These are phyloP conservation scores for Cistogaster globosa DNA, from an alignment of 2,888 invertebrate genomes.

Conservation along the genomic window DNA sequence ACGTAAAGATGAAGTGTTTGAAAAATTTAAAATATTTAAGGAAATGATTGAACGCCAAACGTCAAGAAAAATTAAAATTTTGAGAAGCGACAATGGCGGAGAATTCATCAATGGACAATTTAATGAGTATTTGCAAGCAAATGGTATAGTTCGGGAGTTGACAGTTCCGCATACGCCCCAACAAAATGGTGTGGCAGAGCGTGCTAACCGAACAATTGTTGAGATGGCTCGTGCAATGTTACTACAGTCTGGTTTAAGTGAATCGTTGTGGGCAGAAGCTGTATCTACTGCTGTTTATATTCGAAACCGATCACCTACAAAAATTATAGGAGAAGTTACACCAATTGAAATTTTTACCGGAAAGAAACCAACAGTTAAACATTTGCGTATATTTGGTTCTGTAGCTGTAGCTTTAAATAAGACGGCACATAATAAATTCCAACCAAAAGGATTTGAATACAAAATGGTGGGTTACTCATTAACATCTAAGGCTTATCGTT, in stretches of 20 bases:
- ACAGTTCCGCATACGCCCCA: slow-evolving; percentile 43
- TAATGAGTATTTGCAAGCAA: background rate
- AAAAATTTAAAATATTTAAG: slow-evolving; percentile 21
- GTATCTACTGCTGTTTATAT: too few species aligned
- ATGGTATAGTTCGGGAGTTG: background rate
- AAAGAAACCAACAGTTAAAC: background rate
- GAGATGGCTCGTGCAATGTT: too few species aligned
- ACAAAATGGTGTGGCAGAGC: slow-evolving; percentile 49
- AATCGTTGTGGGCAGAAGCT: too few species aligned
- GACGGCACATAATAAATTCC: slow-evolving; percentile 53
- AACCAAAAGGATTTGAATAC: background rate
- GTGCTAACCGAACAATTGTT: slow-evolving; percentile 12
- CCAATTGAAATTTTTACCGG: background rate
- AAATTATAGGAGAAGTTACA: background rate
- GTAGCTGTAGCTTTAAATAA: slow-evolving; percentile 31
- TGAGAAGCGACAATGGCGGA: slow-evolving; percentile 65
- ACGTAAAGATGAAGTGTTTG: slow-evolving; percentile 11
- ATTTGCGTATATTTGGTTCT: background rate
- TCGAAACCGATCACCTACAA: background rate
- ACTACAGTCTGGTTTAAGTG: too few species aligned
- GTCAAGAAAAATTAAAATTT: slow-evolving; percentile 12
- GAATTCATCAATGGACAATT: slow-evolving; percentile 60
- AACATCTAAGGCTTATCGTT: background rate
- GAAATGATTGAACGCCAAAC: slow-evolving; percentile 26
- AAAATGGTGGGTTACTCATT: slow-evolving; percentile 60